These are phyloP conservation scores for Petromus typicus DNA, from an alignment of 2,113 vertebrate species.

Conservation along the genomic window DNA sequence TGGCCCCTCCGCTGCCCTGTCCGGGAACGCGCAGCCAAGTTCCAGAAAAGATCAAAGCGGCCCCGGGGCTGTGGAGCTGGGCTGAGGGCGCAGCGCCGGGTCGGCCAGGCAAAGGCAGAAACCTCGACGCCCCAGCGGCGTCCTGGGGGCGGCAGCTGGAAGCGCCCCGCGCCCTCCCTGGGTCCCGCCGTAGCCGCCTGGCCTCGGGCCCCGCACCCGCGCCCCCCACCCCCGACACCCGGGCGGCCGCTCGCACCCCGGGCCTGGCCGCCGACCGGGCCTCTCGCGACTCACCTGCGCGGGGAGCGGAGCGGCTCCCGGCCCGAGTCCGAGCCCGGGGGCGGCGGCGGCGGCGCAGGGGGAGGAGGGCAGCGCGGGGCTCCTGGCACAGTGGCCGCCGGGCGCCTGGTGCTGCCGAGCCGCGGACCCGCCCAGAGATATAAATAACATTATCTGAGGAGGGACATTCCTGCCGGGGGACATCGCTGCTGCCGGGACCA, in stretches of 20 bases:
- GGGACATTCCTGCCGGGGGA: conserved; percentile 88
- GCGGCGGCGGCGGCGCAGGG: conserved; percentile 73
- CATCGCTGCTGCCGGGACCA: conserved; percentile 87
- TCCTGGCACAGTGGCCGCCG: conserved; percentile 82
- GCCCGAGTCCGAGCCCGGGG: conserved; percentile 67
- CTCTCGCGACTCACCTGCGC: conserved; percentile 82
- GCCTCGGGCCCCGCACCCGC: conserved; percentile 28
- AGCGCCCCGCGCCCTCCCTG: conserved; percentile 12
- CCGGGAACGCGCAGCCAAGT: conserved; percentile 66
- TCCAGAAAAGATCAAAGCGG: conserved; percentile 61
- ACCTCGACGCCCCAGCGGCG: not conserved
- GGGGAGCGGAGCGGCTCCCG: conserved; percentile 70
- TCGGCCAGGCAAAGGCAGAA: not conserved
- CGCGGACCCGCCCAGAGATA: conserved; percentile 86
- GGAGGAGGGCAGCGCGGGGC: conserved; percentile 79
- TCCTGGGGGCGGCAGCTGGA: not conserved
- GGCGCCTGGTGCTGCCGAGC: conserved; percentile 83
- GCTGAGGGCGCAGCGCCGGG: not conserved
- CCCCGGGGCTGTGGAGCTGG: conserved; percentile 14
- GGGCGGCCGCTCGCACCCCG: conserved; percentile 35
- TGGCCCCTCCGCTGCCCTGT: not conserved
- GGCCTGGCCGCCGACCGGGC: not conserved
- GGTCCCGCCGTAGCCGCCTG: conserved; percentile 34
- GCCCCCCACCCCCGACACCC: not conserved
- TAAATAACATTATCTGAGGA: conserved; percentile 91